phyloP scores from a whole-genome alignment of 2,797 vertebrate species.

The Sebastes trivittatus region DNA sequence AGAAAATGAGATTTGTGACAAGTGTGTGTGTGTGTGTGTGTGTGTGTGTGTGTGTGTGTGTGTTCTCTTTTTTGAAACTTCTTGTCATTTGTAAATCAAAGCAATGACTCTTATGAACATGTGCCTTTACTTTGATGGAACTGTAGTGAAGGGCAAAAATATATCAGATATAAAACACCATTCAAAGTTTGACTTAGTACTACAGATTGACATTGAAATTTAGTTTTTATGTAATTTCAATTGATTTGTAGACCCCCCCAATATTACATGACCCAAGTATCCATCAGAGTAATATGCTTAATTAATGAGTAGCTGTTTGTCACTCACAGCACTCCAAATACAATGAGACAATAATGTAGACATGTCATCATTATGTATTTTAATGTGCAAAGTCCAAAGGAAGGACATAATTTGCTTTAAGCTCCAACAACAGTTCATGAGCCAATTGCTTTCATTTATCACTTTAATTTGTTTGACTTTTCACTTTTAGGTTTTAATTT shows the following conservation, averaged over 20 bases:
- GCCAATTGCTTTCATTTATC: slow-evolving; percentile 73
- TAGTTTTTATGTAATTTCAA: background rate
- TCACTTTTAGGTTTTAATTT: slow-evolving; percentile 36
- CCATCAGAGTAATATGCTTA: background rate
- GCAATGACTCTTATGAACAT: slow-evolving; percentile 63
- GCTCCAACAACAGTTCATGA: slow-evolving; percentile 34
- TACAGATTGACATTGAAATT: background rate
- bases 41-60: background rate
- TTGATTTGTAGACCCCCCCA: background rate
- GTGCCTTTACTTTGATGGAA: slow-evolving; percentile 1
- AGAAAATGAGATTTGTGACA: slow-evolving; percentile 30
- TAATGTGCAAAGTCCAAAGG: background rate
- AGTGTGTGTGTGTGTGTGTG: background rate
- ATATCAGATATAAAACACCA: background rate
- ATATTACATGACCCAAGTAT: background rate
- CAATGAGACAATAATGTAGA: background rate
- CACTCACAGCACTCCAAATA: background rate
- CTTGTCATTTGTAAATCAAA: slow-evolving; percentile 67
- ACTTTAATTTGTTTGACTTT: slow-evolving; percentile 46
- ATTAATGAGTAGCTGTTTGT: background rate
- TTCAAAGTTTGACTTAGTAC: background rate
- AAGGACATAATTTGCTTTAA: background rate
- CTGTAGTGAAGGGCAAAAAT: background rate
- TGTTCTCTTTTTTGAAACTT: slow-evolving; percentile 24
- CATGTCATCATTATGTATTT: background rate